phyloP scores from a whole-genome alignment of 2,113 vertebrate species.

The Garra rufa region DNA sequence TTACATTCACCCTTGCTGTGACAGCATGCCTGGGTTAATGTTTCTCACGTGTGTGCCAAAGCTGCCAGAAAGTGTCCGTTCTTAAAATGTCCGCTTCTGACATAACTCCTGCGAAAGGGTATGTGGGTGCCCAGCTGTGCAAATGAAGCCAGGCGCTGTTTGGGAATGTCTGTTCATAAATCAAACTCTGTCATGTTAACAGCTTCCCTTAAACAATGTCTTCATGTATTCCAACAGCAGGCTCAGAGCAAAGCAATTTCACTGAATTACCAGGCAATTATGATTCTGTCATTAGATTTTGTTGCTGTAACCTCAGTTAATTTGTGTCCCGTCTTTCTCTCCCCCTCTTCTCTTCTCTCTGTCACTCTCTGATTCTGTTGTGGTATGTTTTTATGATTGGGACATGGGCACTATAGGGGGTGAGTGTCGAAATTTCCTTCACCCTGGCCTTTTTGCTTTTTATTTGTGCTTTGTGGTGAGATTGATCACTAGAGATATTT shows the following conservation, averaged over 20 bases:
- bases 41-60: constrained; percentile 31
- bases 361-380: background rate
- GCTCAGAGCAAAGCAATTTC: constrained; percentile 70
- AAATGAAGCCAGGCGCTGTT: constrained; percentile 69
- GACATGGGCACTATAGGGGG: constrained; percentile 73
- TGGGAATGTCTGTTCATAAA: constrained; percentile 73
- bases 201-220: constrained; percentile 77
- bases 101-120: constrained; percentile 49
- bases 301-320: constrained; percentile 81
- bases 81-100: constrained; percentile 24
- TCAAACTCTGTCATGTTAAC: constrained; percentile 79
- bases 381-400: background rate
- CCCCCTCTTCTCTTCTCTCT: constrained; percentile 58
- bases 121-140: constrained; percentile 71
- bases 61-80: constrained; percentile 18
- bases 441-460: background rate
- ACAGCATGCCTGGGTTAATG: constrained; percentile 35
- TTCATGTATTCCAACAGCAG: constrained; percentile 66
- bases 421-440: constrained; percentile 61
- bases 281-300: constrained; percentile 76
- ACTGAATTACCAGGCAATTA: constrained; percentile 78
- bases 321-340: constrained; percentile 69
- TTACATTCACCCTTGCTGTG: background rate
- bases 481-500: background rate
- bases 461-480: background rate